Base-by-base conservation (phyloP, 2,797 vertebrate genomes). In the Bufotes viridis region DNA sequence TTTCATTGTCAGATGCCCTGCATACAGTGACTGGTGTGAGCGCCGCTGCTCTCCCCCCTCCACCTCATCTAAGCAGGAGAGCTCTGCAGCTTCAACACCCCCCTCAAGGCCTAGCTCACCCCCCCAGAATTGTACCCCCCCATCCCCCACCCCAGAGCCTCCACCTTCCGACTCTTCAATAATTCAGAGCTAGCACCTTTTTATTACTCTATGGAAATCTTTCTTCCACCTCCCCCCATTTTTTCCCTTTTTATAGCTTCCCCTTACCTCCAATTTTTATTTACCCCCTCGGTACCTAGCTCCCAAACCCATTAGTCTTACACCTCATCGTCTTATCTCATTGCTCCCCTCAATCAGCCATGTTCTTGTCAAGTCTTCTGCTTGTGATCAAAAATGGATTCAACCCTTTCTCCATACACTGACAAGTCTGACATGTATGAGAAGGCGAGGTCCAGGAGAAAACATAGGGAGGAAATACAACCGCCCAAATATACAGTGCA, bases 1-100 rank as follows among this genome's bases (percentile, higher is more conserved):
- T 97, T 96, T 96, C 96, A 96, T 96, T 97, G 97, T 97, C 97
- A 97, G 96, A 96, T 97, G 96, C 96, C 96, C 96, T 97, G 97
- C 96, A 97, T 97, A 97, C 96, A 96, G 96, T 96, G 93, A 92
- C 93, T 93, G 93, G 96, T 95, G 94, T 94, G 96, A 95, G 95
- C 91, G 91, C 90, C 84, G 91, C 91, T 88, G 90, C 90, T 86
- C 90, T 87, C 51, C 92, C 72, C 81, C 76, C 69, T 72, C 91
- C 90, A 92, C 88, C 91, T 91, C 60, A 49, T 90, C 85, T 85
- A 26, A 81, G 82, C 87, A 58, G 58, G 83, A 89, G 84, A 89
- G 87, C 87, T 86, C 83, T 86, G 84, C 81, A 75, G 79, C 18
- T 89, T 82, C 78, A 86, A 82, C 87, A 78, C 87, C 87, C 87